A percentile compares a stretch with the other conserved stretches of the same genome.
phyloP scores from a whole-genome alignment of 2,113 vertebrate genomes.

The Morone chrysops region DNA sequence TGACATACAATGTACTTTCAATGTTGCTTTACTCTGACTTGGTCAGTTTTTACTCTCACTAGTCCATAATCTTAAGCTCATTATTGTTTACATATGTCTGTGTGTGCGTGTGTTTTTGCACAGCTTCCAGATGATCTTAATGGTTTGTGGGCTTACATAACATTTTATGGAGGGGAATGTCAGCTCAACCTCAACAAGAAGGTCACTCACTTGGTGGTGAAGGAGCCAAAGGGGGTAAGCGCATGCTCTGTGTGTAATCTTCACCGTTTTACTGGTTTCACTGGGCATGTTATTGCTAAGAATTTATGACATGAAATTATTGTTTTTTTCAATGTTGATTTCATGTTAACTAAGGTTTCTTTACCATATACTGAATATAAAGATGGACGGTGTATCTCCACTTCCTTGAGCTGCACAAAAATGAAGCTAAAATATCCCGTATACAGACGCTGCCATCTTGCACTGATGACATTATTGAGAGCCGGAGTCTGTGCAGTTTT shows the following conservation, averaged over 20 bases:
- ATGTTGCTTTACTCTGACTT: background rate
- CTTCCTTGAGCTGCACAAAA: too few species aligned
- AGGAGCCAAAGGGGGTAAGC: slow-evolving; percentile 96
- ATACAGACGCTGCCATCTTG: too few species aligned
- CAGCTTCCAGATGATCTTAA: slow-evolving; percentile 94
- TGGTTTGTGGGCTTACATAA: slow-evolving; percentile 94
- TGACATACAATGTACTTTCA: background rate
- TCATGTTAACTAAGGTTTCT: too few species aligned
- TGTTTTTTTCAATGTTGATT: too few species aligned
- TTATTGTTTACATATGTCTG: background rate
- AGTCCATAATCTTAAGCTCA: background rate
- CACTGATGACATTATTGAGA: too few species aligned
- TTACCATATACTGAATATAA: too few species aligned
- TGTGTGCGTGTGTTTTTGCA: background rate
- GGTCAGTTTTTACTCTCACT: background rate
- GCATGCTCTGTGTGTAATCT: background rate
- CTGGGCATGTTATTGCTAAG: background rate
- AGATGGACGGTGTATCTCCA: too few species aligned
- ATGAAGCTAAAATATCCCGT: too few species aligned
- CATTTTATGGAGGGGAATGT: slow-evolving; percentile 96
- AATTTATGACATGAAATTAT: background rate
- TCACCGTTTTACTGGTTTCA: background rate
- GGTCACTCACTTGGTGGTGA: slow-evolving; percentile 95
- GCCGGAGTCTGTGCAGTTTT: too few species aligned
- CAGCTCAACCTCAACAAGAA: slow-evolving; percentile 95